Conservation (phyloP, 1,140 invertebrate species). For the Cydia amplana region DNA sequence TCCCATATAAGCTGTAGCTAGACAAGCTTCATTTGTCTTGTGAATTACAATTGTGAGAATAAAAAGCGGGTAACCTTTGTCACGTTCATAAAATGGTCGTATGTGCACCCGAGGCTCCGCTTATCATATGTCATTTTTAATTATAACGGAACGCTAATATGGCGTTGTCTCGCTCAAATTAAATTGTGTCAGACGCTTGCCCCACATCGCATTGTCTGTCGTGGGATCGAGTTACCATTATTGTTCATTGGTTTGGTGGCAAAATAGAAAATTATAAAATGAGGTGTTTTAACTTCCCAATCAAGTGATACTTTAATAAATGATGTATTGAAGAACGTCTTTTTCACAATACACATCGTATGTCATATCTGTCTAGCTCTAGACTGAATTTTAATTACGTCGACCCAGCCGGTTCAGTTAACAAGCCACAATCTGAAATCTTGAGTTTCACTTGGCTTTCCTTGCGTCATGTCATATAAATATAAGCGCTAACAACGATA, state of each 20-base stretch:
- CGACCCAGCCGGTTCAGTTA: constrained; percentile 34
- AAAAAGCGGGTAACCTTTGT: constrained; percentile 48
- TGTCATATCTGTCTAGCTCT: constrained; percentile 24
- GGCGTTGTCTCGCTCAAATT: constrained; percentile 64
- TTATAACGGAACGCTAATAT: constrained; percentile 48
- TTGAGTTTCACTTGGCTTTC: constrained; percentile 45
- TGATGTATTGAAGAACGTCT: background rate
- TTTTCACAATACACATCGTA: background rate
- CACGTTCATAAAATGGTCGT: constrained; percentile 36
- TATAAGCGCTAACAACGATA: background rate
- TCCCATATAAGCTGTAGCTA: constrained; percentile 14
- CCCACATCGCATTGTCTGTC: constrained; percentile 72
- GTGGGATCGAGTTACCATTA: constrained; percentile 65
- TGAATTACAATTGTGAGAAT: constrained; percentile 61
- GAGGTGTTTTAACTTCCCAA: constrained; percentile 46
- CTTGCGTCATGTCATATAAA: constrained; percentile 28
- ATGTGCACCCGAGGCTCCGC: background rate
- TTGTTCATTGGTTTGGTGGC: constrained; percentile 61
- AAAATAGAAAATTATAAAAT: constrained; percentile 71
- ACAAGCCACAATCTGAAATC: constrained; percentile 42
- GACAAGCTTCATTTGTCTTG: constrained; percentile 26
- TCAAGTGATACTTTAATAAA: background rate
- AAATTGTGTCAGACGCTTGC: constrained; percentile 74
- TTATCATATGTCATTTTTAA: constrained; percentile 18
- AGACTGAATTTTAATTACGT: constrained; percentile 33